Base-by-base conservation (phyloP, 2,888 invertebrate species). In the Campaea margaritaria region DNA sequence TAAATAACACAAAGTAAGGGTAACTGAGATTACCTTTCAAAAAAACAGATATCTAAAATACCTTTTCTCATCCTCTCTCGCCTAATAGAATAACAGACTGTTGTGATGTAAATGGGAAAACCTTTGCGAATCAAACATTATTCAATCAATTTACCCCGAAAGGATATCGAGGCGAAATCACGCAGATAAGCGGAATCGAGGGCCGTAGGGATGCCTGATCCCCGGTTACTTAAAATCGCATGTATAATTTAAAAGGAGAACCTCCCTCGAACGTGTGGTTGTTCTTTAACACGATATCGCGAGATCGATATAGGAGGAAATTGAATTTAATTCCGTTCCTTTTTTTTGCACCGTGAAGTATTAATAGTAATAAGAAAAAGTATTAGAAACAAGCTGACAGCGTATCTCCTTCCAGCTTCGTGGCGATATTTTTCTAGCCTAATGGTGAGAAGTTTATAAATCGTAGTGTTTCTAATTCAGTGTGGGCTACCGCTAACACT, bases 221-320 rank as follows among this genome's bases (percentile, higher is more conserved):
- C 76, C 72, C 77, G 75, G 82, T 79, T 82, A 83, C 85, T 85
- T 86, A 83, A 85, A 85, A 84, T 81, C 76, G 78, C 84, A 82
- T 85, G 83, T 87, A 83, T 85, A 85, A 86, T 86, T 85, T 85
- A 83, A 83, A 78, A 83, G 81, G 78, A 78, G 70, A 77, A 69
- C 66, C 72, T 59, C 39, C 44, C 48, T 50, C 21, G 34, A 49
- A 45, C 60, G 68, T 68, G 64, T 67, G 67, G 60, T 45, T 59
- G 48, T 54, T 63, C 65, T 64, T 69, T 58, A 64, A 62, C 60
- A 61, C 64, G 67, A 70, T 58, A 65, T 67, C 64, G 63, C 67
- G 72, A 71, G 62, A 68, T 64, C 59, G 72, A 77, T 75, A 76
- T 72, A 68, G 51, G 15, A 38, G 67, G 68, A 70, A 63, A 66